A percentile compares a stretch with the other conserved stretches of the same genome.
Conservation (phyloP, 2,113 vertebrate species). For the Petaurus breviceps region DNA sequence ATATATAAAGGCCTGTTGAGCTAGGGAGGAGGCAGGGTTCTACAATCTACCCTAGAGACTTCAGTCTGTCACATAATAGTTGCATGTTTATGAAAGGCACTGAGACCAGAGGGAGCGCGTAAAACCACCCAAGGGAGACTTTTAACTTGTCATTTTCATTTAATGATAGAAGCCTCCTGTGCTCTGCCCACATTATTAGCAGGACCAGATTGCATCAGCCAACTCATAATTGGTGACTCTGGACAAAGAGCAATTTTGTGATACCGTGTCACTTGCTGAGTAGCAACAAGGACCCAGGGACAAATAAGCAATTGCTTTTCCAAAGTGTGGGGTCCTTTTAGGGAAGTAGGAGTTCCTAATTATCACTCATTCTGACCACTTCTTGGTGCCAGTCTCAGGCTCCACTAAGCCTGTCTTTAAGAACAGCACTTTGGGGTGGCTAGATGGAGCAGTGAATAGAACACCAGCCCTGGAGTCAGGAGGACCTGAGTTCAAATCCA, state of each 20-base stretch:
- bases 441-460: no score
- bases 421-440: no score
- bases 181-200: no score
- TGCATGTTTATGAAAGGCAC: not conserved
- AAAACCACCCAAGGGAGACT: not conserved
- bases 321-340: not conserved
- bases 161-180: not conserved
- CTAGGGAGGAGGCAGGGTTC: not conserved
- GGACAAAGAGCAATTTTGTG: not conserved
- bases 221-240: not conserved
- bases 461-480: no score
- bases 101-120: not conserved
- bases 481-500: no score
- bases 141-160: not conserved
- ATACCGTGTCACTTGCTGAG: no score
- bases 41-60: not conserved
- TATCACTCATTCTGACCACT: not conserved
- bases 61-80: not conserved
- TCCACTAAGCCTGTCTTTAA: no score
- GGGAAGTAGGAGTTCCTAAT: not conserved
- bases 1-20: no score
- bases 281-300: not conserved
- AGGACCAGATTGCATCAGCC: not conserved
- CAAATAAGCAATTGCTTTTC: not conserved
- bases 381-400: not conserved